phyloP scores from a whole-genome alignment of 2,113 vertebrate species.

The Ictalurus punctatus region DNA sequence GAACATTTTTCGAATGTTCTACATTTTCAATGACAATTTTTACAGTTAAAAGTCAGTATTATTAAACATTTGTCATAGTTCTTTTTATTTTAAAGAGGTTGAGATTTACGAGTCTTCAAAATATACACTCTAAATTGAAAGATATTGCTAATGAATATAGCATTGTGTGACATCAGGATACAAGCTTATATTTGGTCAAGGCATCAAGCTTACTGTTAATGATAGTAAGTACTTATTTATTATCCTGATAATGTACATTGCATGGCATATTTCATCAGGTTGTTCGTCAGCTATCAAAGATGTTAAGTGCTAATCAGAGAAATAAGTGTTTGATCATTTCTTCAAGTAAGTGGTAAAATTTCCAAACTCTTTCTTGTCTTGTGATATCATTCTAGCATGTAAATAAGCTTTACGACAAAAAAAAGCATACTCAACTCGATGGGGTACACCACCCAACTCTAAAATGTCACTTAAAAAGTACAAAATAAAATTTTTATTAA shows the following conservation, averaged over 20 bases:
- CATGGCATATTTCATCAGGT: not conserved
- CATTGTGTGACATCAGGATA: constrained; percentile 18
- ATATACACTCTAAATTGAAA: not conserved
- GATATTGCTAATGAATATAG: not conserved
- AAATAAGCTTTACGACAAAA: not conserved
- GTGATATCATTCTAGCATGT: not conserved
- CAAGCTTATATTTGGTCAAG: constrained; percentile 49
- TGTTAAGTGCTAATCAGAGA: not conserved
- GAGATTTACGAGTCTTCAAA: not conserved
- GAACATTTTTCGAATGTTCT: not conserved
- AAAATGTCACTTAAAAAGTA: not conserved
- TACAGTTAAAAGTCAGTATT: not conserved
- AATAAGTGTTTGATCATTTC: not conserved
- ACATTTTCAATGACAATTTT: not conserved
- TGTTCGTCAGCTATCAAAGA: not conserved
- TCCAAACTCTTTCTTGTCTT: not conserved
- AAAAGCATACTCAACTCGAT: not conserved
- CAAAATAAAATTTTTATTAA: not conserved
- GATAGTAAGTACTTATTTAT: constrained; percentile 51
- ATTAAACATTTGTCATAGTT: not conserved
- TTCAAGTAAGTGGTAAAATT: not conserved
- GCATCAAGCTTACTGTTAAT: constrained; percentile 28
- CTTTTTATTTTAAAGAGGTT: not conserved
- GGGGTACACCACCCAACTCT: not conserved
- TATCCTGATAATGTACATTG: not conserved